Evolutionary conservation across 2,797 vertebrate genomes (phyloP).

Genomic region (Perodicticus potto): DNA sequence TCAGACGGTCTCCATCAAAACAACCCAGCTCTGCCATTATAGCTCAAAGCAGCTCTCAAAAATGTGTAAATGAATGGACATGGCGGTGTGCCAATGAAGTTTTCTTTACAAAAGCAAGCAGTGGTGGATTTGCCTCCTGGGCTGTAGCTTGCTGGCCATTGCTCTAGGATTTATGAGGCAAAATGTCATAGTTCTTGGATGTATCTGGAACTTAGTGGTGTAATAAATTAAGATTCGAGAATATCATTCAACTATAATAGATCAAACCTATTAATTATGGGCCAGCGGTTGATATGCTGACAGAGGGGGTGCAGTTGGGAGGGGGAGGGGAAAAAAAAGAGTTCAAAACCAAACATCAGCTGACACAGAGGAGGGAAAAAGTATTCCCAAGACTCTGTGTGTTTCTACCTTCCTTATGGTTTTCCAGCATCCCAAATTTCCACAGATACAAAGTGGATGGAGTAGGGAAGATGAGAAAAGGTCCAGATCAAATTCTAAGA

Average conservation of each 20-base stretch:
- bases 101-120: not conserved
- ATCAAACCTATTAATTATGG: not conserved
- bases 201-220: not conserved
- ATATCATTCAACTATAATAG: not conserved
- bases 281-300: not conserved
- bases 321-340: not conserved
- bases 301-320: not conserved
- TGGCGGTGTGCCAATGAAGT: not conserved
- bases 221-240: not conserved
- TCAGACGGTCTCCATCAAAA: not conserved
- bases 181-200: not conserved
- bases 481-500: not conserved
- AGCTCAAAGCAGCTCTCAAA: not conserved
- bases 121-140: accelerated
- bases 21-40: not conserved
- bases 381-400: not conserved
- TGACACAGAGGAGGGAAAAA: not conserved
- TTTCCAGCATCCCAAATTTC: not conserved
- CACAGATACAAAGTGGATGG: not conserved
- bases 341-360: not conserved
- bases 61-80: not conserved
- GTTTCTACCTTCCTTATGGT: not conserved
- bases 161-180: not conserved
- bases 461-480: not conserved
- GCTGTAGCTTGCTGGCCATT: not conserved